Evolutionary conservation across 2,888 invertebrate genomes (phyloP), one percentile per base, ranked within the genome.

Genomic region (Lasioglossum oenotherae): DNA sequence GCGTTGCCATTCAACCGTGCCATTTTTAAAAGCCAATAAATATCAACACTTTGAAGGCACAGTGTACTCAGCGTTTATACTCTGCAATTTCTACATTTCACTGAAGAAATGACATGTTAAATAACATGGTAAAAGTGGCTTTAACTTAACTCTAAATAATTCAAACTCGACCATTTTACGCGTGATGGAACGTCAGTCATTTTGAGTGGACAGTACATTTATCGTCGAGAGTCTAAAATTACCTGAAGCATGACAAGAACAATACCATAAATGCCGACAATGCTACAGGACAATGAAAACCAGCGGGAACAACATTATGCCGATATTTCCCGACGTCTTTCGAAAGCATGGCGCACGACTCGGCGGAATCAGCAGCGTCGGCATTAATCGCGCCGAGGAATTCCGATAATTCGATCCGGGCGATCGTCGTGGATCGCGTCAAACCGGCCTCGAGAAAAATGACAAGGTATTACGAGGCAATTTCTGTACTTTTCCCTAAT

Each of bases 391-490:
- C 19, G 6, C n/a, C 67, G 67, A 49, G 31, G 67, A 82, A 82
- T 82, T 69, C 82, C 82, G 44, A 82, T 82, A 82, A 80, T 80
- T 82, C 72, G n/a, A 31, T 72, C 64, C 19, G 27, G 0, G 8
- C 31, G 67, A 67, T 67, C 19, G 67, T 64, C 64, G 64, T 31
- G 4, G 67, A 67, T 67, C 67, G 67, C 35, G 67, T 67, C 35
- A 35, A 35, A 67, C 23, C 67, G 67, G 35, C 27, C 31, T 19
- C 46, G 38, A 74, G 74, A 80, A 80, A 69, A 67, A 80, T 53
- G 74, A 80, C 74, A 80, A 69, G 49, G 72, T 41, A 74, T 82
- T 82, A 80, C 80, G 44, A 27, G 80, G 80, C 80, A 74, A 82
- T 82, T 80, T 74, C 80, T 82, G 73, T 80, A 80, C 64, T 41